Conservation (phyloP, 2,113 vertebrate species). For the Phodopus roborovskii region DNA sequence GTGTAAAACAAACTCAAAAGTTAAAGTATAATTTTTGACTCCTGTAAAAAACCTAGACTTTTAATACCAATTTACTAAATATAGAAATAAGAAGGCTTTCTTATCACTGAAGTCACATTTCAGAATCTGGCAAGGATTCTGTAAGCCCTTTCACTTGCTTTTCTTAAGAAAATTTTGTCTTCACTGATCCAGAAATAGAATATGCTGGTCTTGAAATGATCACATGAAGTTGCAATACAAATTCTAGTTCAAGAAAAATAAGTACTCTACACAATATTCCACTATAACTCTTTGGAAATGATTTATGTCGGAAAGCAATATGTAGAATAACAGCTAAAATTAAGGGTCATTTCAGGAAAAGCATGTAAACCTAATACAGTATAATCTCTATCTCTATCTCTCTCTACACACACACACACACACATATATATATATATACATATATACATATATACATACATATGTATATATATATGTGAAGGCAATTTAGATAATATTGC, state of each 20-base stretch:
- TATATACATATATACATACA: too few species aligned
- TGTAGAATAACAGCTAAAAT: not conserved
- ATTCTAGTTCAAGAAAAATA: not conserved
- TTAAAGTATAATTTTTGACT: not conserved
- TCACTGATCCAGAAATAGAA: not conserved
- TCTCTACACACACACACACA: too few species aligned
- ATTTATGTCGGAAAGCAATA: not conserved
- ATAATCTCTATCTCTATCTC: too few species aligned
- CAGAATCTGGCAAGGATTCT: too few species aligned
- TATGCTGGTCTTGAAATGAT: not conserved
- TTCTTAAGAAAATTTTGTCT: not conserved
- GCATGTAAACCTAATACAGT: not conserved
- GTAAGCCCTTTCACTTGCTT: not conserved
- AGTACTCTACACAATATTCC: not conserved
- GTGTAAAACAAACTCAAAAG: not conserved
- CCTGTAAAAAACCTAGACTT: not conserved
- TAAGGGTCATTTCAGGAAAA: not conserved
- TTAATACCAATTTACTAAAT: not conserved
- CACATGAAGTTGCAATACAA: not conserved
- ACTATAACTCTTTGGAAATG: not conserved
- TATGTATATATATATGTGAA: too few species aligned
- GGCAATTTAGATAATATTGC: not conserved
- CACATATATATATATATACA: too few species aligned
- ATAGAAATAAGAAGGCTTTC: not conserved
- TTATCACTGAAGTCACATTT: not conserved